Evolutionary conservation across 2,797 vertebrate species (phyloP).

Genomic region (Loriculus beryllinus): DNA sequence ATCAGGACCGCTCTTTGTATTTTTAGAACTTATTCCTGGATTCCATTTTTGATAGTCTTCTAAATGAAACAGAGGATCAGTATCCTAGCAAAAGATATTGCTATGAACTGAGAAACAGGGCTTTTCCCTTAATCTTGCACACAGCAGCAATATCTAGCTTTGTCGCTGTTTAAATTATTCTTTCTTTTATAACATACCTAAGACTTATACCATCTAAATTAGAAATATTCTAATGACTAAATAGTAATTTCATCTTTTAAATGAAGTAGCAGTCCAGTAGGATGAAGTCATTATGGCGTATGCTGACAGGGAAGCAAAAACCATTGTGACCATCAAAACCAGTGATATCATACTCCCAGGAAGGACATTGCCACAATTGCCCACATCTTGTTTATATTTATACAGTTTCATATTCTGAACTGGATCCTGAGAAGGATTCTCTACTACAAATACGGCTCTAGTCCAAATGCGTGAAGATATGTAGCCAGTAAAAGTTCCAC

Average conservation of each 20-base stretch:
- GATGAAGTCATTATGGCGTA: neutral
- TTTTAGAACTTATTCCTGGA: neutral
- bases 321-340: neutral
- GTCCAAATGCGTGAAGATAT: neutral
- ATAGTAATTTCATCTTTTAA: neutral
- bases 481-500: neutral
- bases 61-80: neutral
- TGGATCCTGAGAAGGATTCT: neutral
- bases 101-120: neutral
- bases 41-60: neutral
- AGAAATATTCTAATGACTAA: neutral
- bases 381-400: neutral
- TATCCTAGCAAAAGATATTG: neutral
- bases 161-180: neutral
- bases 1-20: neutral
- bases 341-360: neutral
- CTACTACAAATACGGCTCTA: neutral
- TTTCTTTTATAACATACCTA: neutral
- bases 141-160: neutral
- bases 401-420: neutral
- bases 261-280: neutral
- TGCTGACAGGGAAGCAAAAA: neutral
- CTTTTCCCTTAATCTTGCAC: neutral
- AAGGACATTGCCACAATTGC: neutral
- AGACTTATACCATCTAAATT: neutral